A percentile compares a stretch with the other conserved stretches of the same genome.
Evolutionary conservation across 2,797 vertebrate species (phyloP).

Genomic region (Hypotaenidia philippensis): DNA sequence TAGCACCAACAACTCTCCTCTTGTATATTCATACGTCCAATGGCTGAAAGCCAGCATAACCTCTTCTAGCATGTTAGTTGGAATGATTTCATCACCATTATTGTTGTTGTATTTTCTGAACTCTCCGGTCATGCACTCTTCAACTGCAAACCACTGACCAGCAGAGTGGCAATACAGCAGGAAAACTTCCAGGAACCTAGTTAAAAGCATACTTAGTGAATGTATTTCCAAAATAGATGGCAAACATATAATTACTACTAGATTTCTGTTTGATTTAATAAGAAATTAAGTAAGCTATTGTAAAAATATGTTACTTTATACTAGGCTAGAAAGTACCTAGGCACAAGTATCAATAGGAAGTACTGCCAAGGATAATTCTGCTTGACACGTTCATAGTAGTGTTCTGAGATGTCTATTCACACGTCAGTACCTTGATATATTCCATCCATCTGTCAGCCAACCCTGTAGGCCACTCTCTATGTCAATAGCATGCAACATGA

Average conservation of each 20-base stretch:
- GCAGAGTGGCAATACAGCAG: conserved; percentile 97
- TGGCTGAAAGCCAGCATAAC: conserved; percentile 99
- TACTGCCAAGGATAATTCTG: background rate
- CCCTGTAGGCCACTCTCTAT: background rate
- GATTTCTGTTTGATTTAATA: background rate
- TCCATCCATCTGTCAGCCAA: background rate
- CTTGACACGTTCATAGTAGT: background rate
- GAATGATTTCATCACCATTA: conserved; percentile 97
- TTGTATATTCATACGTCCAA: conserved; percentile 97
- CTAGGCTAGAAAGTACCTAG: background rate
- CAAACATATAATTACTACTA: background rate
- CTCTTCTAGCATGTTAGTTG: conserved; percentile 95
- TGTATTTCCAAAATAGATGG: background rate
- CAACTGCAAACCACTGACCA: conserved; percentile 98
- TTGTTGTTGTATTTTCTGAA: conserved; percentile 99
- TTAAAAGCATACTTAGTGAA: conserved; percentile 4
- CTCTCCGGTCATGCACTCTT: conserved; percentile 97
- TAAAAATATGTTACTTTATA: too few relatives aligned
- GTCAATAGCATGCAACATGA: background rate
- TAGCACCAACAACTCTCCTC: conserved; percentile 94
- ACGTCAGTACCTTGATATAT: background rate
- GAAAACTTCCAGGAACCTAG: conserved; percentile 96
- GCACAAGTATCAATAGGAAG: background rate
- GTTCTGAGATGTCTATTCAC: background rate
- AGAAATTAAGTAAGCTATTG: background rate